Percentiles rank a stretch among this genome's conserved stretches.
phyloP scores from a whole-genome alignment of 2,888 invertebrate genomes.

The Melipona bicolor region DNA sequence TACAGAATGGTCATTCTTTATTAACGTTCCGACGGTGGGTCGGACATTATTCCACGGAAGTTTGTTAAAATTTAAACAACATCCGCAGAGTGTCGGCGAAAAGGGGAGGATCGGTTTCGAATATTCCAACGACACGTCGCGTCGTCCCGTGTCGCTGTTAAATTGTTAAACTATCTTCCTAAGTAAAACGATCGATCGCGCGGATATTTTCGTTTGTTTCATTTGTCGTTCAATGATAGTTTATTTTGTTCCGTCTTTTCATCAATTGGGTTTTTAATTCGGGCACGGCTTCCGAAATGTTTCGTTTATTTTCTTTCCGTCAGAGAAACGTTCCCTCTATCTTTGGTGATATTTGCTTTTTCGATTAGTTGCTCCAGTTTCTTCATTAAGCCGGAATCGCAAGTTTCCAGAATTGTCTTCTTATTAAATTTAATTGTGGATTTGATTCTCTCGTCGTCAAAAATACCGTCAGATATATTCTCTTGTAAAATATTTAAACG shows the following conservation, averaged over 20 bases:
- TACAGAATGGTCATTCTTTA: slow-evolving; percentile 27
- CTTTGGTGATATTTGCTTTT: background rate
- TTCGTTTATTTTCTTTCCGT: background rate
- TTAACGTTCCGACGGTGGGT: background rate
- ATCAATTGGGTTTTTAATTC: background rate
- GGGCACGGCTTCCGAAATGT: background rate
- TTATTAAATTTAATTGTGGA: too few relatives aligned
- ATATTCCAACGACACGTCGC: slow-evolving; percentile 27
- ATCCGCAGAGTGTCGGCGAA: background rate
- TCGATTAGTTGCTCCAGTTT: background rate
- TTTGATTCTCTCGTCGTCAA: too few relatives aligned
- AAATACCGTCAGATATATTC: too few relatives aligned
- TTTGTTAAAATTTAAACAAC: slow-evolving; percentile 42
- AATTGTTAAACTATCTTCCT: slow-evolving; percentile 31
- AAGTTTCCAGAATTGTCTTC: too few relatives aligned
- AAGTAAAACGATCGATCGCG: slow-evolving; percentile 1
- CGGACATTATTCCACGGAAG: slow-evolving; percentile 23
- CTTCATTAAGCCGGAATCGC: background rate
- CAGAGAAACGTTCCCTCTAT: background rate
- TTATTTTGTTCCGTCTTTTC: too few relatives aligned
- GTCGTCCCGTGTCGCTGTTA: slow-evolving; percentile 10
- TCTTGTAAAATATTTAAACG: too few relatives aligned
- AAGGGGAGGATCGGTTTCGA: background rate
- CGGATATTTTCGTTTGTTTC: background rate
- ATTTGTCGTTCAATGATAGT: too few relatives aligned